Base-by-base conservation (phyloP, 2,113 vertebrate species). In the Helogale parvula region DNA sequence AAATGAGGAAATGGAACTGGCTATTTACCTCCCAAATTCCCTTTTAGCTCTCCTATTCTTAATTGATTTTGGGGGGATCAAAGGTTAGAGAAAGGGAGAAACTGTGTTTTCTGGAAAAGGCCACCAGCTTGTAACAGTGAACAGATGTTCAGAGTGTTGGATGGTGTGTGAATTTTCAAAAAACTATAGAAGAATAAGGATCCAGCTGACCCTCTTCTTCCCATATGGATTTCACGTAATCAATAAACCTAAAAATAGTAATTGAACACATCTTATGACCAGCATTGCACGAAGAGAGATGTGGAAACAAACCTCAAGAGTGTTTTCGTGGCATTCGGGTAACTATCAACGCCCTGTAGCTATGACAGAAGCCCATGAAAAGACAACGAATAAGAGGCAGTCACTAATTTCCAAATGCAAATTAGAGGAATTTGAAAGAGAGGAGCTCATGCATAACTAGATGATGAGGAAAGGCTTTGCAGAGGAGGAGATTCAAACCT, bases 41-140 rank as follows among this genome's bases (percentile, higher is more conserved):
- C 38, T 77, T 68, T 68, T 1, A n/a, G 77, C 54, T 57, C 45
- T 66, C 45, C 63, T 8, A 45, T 5, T 38, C n/a, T 65, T 57
- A 14, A 25, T 2, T 86, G 85, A 68, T 14, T 76, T 14, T 86
- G 45, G 45, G 45, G 45, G 45, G 25, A 54, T 72, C 65, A 90
- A 96, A 81, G 41, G 41, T 84, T 90, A 80, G 17, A 97, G 76
- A 66, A 95, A 93, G 27, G 7, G 11, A 92, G 66, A 82, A 87
- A 83, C 1, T n/a, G 45, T 63, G 14, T 88, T 87, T 80, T 77
- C 71, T 35, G 27, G 88, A 52, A 92, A 93, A 95, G 88, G 47
- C 29, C 35, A 85, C 57, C 57, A 76, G 86, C 33, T 90, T 65
- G 47, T 81, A 72, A 65, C 57, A 60, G 13, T 90, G 68, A 90